These are phyloP conservation scores for Eulemur mongoz DNA, from an alignment of 2,797 vertebrate genomes.

Conservation along the genomic window DNA sequence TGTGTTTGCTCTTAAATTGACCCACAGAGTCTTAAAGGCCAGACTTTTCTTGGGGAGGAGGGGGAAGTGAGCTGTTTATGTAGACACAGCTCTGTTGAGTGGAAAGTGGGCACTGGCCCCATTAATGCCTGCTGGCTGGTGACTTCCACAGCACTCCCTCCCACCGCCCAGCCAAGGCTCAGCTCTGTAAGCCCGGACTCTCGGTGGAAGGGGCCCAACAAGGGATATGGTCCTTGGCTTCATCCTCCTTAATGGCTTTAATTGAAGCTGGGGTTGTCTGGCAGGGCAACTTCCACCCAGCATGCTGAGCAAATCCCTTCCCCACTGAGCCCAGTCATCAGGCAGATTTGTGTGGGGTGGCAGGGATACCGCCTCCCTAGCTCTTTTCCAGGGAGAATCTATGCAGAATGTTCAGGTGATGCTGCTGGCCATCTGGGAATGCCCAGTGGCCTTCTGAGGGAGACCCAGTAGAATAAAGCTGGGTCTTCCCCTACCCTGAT, in stretches of 20 bases:
- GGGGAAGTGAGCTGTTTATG: constrained; percentile 30
- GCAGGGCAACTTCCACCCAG: constrained; percentile 56
- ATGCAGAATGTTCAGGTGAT: background rate
- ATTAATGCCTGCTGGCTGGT: constrained; percentile 18
- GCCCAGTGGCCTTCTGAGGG: background rate
- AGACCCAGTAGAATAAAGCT: background rate
- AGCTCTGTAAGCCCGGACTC: background rate
- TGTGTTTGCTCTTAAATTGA: background rate
- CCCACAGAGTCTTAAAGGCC: background rate
- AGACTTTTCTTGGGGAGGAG: background rate
- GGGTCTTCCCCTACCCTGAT: background rate
- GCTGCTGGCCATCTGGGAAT: fast-evolving
- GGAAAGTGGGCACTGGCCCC: background rate
- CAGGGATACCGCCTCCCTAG: background rate
- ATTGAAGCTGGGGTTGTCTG: constrained; percentile 54
- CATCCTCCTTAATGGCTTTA: constrained; percentile 60
- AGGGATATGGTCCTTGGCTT: background rate
- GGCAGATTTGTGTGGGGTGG: constrained; percentile 21
- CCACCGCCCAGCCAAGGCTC: background rate
- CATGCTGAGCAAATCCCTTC: constrained; percentile 65
- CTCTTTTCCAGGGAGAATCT: background rate
- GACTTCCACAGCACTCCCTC: background rate
- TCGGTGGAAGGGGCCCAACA: background rate
- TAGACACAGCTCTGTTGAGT: background rate
- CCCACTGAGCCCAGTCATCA: constrained; percentile 53